Evolutionary conservation across 2,888 invertebrate species (phyloP), one percentile per base, ranked within the genome.

Genomic region (Agrotis clavis): DNA sequence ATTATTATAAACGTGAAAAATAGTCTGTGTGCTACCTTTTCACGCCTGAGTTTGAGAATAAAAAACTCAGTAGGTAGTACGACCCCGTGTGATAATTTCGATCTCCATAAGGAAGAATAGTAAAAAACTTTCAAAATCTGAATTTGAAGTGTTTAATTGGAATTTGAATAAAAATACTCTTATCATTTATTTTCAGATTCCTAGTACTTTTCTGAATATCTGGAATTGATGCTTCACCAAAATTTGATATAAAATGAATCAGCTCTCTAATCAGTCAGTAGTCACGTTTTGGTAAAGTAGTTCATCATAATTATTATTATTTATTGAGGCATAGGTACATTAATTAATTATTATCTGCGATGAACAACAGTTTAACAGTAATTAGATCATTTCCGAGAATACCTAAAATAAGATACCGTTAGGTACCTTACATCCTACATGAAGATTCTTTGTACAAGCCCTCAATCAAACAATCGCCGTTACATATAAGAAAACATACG

Each of bases 341-440:
- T 18, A 30, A 35, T 6, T 11, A 18, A 9, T 16, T 70, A 50
- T 50, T 41, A 50, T 41, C 16, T 41, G 71, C 21, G 21, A 71
- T 67, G 2, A 21, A 47, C n/a, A 25, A 30, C 57, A 30, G 5
- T 19, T 60, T 41, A 16, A 48, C 14, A 19, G 16, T 41, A 60
- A 41, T 45, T 59, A 41, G 41, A 41, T 41, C 41, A 41, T 41
- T 41, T 25, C 4, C 4, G 14, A 51, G 30, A 72, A 62, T 67
- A 74, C 79, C 87, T 86, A 87, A 84, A 84, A 77, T 89, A 85
- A 83, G 81, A 79, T 79, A 88, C 90, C 87, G 90, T 91, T 90
- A 90, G 74, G 77, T 71, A 84, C 79, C 79, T 82, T 68, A 68
- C 89, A 83, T 86, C 90, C 89, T 87, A 90, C 90, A 87, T 88